Conservation (phyloP, 2,113 vertebrate genomes). For the Dryoscopus gambensis region DNA sequence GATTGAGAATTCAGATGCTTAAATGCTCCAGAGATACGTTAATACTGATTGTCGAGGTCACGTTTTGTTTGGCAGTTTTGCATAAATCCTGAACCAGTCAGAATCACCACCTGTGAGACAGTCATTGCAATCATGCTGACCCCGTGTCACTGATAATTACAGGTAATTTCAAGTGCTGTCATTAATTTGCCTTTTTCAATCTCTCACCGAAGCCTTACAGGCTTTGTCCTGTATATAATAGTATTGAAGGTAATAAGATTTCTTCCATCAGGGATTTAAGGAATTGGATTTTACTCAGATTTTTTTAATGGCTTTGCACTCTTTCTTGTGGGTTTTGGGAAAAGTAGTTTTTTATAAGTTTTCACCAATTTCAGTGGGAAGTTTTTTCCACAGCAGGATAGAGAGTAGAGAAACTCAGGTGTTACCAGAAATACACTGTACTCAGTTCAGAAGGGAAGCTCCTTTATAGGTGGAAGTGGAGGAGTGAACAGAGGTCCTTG, state of each 20-base stretch:
- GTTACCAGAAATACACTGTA: neutral
- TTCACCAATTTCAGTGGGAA: neutral
- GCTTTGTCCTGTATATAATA: slow-evolving; percentile 49
- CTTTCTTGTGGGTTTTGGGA: neutral
- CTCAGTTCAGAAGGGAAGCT: neutral
- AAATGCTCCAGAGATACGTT: slow-evolving; percentile 28
- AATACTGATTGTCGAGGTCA: neutral
- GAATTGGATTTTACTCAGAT: slow-evolving; percentile 38
- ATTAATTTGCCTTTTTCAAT: slow-evolving; percentile 61
- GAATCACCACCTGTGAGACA: neutral
- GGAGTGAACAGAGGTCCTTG: neutral
- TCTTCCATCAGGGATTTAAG: slow-evolving; percentile 41
- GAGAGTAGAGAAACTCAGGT: neutral
- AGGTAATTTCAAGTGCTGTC: slow-evolving; percentile 55
- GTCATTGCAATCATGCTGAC: slow-evolving; percentile 26
- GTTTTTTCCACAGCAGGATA: neutral
- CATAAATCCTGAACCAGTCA: neutral
- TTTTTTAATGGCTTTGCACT: neutral
- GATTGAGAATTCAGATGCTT: neutral
- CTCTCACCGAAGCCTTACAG: slow-evolving; percentile 29
- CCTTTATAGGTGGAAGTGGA: neutral
- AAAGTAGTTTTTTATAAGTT: neutral
- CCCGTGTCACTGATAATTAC: slow-evolving; percentile 53
- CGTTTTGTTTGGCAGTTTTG: slow-evolving; percentile 19
- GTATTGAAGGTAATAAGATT: slow-evolving; percentile 54